phyloP scores from a whole-genome alignment of 2,113 vertebrate species.

The Sisor rabdophorus region DNA sequence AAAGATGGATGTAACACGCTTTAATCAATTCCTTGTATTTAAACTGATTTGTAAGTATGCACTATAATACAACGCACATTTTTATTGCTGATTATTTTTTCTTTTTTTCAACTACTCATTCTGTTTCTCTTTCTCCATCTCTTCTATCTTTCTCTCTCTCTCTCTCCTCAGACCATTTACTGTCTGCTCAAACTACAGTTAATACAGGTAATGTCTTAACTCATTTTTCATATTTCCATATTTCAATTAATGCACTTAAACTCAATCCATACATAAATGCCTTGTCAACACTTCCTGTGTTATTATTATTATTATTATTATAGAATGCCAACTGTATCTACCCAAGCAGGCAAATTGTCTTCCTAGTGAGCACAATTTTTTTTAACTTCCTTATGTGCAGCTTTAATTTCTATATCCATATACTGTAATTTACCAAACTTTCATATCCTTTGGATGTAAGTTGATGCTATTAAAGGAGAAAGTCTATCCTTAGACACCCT shows the following conservation, averaged over 20 bases:
- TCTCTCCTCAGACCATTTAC: not conserved
- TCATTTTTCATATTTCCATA: not conserved
- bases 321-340: not conserved
- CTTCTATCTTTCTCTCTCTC: not conserved
- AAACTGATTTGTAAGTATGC: constrained; percentile 7
- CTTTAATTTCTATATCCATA: not conserved
- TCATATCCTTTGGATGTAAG: not conserved
- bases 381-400: not conserved
- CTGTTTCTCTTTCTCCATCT: not conserved
- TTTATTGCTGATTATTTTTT: not conserved
- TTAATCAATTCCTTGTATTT: constrained; percentile 5
- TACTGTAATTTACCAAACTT: not conserved
- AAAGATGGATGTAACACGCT: not conserved
- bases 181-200: not conserved
- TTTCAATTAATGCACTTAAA: too few relatives aligned
- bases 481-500: not conserved
- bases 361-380: constrained; percentile 15
- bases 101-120: not conserved
- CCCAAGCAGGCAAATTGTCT: not conserved
- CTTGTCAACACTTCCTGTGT: not conserved
- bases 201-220: not conserved
- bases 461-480: not conserved
- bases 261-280: too few relatives aligned
- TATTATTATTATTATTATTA: not conserved
- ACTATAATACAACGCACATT: not conserved